Evolutionary conservation across 1,140 invertebrate genomes (phyloP).

Genomic region (Thalassaphorura encarpata): DNA sequence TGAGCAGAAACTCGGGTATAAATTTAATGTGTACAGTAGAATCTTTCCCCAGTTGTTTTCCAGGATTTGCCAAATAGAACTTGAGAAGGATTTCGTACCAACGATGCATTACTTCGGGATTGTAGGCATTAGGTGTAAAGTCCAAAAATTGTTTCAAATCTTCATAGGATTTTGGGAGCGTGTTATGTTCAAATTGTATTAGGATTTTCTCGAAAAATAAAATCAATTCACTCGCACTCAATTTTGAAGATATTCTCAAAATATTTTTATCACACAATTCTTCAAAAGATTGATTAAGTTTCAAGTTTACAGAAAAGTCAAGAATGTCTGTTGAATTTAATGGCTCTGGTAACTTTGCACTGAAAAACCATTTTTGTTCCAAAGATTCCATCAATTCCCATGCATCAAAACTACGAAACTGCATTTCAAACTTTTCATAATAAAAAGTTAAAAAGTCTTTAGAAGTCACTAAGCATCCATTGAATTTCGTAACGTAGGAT

Average conservation of each 20-base stretch:
- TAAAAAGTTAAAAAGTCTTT: conserved; percentile 33
- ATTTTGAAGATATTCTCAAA: too few relatives aligned
- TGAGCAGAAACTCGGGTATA: conserved; percentile 34
- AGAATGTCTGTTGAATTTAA: neutral
- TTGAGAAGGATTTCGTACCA: conserved; percentile 41
- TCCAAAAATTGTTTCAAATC: conserved; percentile 24
- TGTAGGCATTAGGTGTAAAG: conserved; percentile 3
- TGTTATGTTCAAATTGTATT: conserved; percentile 21
- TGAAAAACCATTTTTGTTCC: neutral
- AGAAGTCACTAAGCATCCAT: conserved; percentile 38
- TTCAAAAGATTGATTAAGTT: neutral
- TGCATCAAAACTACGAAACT: neutral
- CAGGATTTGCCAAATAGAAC: too few relatives aligned
- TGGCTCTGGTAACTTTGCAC: conserved; percentile 1
- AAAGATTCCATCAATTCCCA: neutral
- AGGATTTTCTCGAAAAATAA: conserved; percentile 21
- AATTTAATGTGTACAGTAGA: too few relatives aligned
- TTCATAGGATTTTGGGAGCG: conserved; percentile 28
- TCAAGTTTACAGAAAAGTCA: neutral
- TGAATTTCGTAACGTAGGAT: conserved; percentile 34
- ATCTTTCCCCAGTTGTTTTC: too few relatives aligned
- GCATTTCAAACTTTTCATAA: conserved; percentile 21
- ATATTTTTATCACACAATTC: too few relatives aligned
- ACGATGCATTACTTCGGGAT: conserved; percentile 38
- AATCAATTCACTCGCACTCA: conserved; percentile 11